Evolutionary conservation across 1,140 invertebrate species (phyloP), one percentile per base, ranked within the genome.

Genomic region (Trissolcus basalis): DNA sequence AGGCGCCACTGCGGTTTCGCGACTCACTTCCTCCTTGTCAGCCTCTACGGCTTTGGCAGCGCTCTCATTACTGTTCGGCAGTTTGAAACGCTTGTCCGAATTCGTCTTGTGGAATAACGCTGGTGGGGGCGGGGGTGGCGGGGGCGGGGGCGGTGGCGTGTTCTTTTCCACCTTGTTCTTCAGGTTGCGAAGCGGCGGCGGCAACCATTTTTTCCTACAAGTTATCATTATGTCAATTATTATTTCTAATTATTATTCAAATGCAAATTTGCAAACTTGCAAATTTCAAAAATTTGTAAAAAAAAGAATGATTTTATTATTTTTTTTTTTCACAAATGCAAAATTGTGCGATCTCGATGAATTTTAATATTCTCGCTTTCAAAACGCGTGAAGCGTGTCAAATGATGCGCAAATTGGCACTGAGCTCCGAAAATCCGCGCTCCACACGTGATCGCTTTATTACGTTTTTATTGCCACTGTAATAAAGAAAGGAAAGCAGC

Each of bases 141-240:
- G 81, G 79, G 76, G 90, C 77, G 64, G 79, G 36, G 71, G 64
- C 8, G 67, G 63, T 8, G 81, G 61, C 35, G 81, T 59, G 16
- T 83, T 86, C 86, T 97, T 96, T 74, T 97, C 96, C 41, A 94
- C 91, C 89, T 96, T 96, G 47, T 93, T 93, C 85, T 96, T 97
- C 63, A 96, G 89, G 87, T 98, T 98, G 59, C 96, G 92, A 48
- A 97, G 90, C 33, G 94, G 94, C 58, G 93, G 94, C 51, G 95
- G 95, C 58, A 98, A 89, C 96, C 96, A 98, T 92, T 97, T 97
- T 85, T 96, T 93, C 33, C 73, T 77, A 19, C 13, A 44, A 51
- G 36, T 36, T 47, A 35, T 44, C 19, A 27, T 27, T 6, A 27
- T 27, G n/a, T n/a, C n/a, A n/a, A n/a, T n/a, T n/a, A n/a, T n/a